A percentile compares a stretch with the other conserved stretches of the same genome.
Evolutionary conservation across 2,797 vertebrate genomes (phyloP).

Genomic region (Phoxinus dragarum): DNA sequence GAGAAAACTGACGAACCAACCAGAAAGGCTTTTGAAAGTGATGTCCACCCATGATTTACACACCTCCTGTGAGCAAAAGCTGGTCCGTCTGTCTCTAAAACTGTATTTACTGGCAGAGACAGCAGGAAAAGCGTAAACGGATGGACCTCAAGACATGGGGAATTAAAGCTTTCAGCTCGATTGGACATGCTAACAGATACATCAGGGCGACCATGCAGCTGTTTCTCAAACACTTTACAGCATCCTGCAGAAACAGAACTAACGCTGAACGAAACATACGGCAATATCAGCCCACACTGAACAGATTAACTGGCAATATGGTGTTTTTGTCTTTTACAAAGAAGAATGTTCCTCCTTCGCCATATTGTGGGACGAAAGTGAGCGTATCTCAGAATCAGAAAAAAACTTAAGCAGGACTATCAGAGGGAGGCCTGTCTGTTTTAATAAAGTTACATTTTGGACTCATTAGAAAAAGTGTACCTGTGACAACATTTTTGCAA

Average conservation of each 20-base stretch:
- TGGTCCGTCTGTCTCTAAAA: conserved; percentile 47
- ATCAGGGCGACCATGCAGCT: conserved; percentile 54
- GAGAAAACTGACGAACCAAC: not conserved
- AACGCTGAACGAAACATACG: not conserved
- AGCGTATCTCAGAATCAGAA: not conserved
- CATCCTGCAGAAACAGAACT: conserved; percentile 24
- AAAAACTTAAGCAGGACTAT: too few species aligned
- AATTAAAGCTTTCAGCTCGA: conserved; percentile 74
- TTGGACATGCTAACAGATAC: conserved; percentile 71
- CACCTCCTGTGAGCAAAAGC: conserved; percentile 36
- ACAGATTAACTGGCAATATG: conserved; percentile 36
- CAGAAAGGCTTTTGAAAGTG: conserved; percentile 35
- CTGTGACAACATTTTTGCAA: too few species aligned
- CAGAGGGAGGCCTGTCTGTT: not conserved
- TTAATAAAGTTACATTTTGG: not conserved
- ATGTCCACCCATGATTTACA: conserved; percentile 38
- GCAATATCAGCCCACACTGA: conserved; percentile 35
- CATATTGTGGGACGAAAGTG: not conserved
- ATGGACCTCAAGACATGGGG: conserved; percentile 72
- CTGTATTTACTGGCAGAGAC: conserved; percentile 59
- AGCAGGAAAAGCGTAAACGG: conserved; percentile 52
- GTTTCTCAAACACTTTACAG: conserved; percentile 37
- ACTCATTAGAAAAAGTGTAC: too few species aligned
- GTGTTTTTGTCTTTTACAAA: conserved; percentile 28
- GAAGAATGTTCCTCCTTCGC: not conserved